Evolutionary conservation across 1,140 invertebrate genomes (phyloP).

Genomic region (Diprion similis): DNA sequence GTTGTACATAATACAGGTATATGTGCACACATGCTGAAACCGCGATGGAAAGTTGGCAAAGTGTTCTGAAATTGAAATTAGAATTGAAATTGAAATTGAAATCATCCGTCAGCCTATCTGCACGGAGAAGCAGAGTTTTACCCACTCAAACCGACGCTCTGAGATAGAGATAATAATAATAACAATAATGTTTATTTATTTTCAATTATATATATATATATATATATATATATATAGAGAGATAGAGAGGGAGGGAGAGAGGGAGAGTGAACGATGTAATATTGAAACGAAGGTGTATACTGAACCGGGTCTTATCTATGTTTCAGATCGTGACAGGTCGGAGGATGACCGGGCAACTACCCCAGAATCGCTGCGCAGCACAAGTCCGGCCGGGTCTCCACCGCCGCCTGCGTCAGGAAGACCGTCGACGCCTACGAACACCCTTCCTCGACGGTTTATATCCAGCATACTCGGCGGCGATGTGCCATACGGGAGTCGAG

Average conservation of each 20-base stretch:
- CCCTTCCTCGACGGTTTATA: conserved; percentile 71
- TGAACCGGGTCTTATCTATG: not conserved
- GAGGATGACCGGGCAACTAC: conserved; percentile 57
- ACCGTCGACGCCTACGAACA: conserved; percentile 27
- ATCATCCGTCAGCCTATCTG: not conserved
- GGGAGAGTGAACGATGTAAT: no score
- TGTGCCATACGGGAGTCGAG: conserved; percentile 75
- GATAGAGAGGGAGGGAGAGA: no score
- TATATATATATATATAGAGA: no score
- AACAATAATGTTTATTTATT: no score
- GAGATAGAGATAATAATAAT: no score
- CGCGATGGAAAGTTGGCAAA: not conserved
- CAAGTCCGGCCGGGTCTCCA: conserved; percentile 39
- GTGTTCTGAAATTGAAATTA: not conserved
- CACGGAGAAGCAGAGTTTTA: no score
- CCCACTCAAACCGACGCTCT: no score
- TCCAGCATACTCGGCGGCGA: conserved; percentile 80
- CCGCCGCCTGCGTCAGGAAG: conserved; percentile 26
- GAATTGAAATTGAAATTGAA: conserved; percentile 6
- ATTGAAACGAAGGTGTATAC: not conserved
- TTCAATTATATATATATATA: no score
- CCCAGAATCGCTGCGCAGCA: conserved; percentile 53
- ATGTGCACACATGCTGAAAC: not conserved
- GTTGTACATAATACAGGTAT: no score
- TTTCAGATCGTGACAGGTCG: conserved; percentile 53